phyloP scores from a whole-genome alignment of 37 sponge, comb jelly and placozoan species.

The Haliclona indistincta region DNA sequence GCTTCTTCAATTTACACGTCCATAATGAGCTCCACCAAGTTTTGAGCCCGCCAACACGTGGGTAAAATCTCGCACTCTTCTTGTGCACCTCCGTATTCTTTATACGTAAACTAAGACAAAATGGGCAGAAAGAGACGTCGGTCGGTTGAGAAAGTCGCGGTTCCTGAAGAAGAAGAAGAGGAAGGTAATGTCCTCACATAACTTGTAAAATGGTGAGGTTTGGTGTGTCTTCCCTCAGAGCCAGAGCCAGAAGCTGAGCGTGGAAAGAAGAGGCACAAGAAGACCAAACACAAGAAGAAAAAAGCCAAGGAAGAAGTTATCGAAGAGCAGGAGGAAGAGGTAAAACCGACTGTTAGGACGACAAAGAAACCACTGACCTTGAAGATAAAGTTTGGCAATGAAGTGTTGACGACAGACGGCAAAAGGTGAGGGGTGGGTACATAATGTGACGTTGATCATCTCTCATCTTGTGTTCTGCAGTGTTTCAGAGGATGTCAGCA shows the following conservation, averaged over 20 bases:
- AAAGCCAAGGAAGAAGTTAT: conserved; percentile 13
- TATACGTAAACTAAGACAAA: neutral
- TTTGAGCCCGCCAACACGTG: too few species aligned
- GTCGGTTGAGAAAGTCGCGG: too few species aligned
- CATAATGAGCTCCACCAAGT: too few species aligned
- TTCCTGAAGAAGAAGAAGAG: neutral
- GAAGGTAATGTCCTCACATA: neutral
- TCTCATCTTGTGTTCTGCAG: conserved; percentile 30
- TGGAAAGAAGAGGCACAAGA: conserved; percentile 46
- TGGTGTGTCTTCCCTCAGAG: neutral
- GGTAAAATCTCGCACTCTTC: too few species aligned
- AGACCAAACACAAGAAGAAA: conserved; percentile 41
- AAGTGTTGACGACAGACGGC: conserved; percentile 1
- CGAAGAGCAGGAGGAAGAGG: conserved; percentile 1
- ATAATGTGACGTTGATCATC: too few species aligned
- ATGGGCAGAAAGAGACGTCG: neutral
- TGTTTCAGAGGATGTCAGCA: neutral
- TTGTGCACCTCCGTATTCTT: too few species aligned
- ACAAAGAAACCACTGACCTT: conserved; percentile 35
- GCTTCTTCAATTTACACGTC: too few species aligned
- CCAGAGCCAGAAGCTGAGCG: conserved; percentile 2
- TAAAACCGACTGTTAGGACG: neutral
- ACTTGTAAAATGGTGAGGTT: neutral
- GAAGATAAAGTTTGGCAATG: conserved; percentile 57
- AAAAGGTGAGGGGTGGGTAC: too few species aligned